phyloP scores from a whole-genome alignment of 2,113 vertebrate species.

The Chrysemys picta region DNA sequence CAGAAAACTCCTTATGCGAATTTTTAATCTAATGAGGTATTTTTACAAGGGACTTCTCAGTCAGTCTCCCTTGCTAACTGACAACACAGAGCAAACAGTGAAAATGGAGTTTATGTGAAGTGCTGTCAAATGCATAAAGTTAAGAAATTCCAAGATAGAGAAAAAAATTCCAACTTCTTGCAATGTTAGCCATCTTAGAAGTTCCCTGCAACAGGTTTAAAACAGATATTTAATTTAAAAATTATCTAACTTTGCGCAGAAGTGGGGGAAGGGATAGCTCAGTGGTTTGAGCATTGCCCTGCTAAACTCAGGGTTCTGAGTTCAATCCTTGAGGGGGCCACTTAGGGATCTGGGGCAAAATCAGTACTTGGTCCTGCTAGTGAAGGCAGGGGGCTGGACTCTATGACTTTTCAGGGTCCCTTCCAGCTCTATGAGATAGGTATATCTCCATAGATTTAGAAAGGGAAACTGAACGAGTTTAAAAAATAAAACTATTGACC shows the following conservation, averaged over 20 bases:
- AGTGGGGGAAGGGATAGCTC: no score
- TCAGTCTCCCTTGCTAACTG: background rate
- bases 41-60: background rate
- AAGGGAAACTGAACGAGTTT: background rate
- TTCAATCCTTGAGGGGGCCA: no score
- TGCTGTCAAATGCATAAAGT: background rate
- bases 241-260: rapidly evolving
- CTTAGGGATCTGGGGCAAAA: no score
- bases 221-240: background rate
- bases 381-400: no score
- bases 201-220: background rate
- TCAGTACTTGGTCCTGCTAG: no score
- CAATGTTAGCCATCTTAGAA: background rate
- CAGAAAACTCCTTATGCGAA: background rate
- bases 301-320: no score
- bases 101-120: background rate
- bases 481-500: background rate
- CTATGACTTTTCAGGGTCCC: no score
- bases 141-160: background rate
- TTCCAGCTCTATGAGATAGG: no score
- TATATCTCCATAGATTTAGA: no score
- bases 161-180: background rate
- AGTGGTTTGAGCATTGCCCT: no score
- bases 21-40: background rate
- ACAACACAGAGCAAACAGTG: background rate